Evolutionary conservation across 2,113 vertebrate species (phyloP).

Genomic region (Gymnarchus niloticus): DNA sequence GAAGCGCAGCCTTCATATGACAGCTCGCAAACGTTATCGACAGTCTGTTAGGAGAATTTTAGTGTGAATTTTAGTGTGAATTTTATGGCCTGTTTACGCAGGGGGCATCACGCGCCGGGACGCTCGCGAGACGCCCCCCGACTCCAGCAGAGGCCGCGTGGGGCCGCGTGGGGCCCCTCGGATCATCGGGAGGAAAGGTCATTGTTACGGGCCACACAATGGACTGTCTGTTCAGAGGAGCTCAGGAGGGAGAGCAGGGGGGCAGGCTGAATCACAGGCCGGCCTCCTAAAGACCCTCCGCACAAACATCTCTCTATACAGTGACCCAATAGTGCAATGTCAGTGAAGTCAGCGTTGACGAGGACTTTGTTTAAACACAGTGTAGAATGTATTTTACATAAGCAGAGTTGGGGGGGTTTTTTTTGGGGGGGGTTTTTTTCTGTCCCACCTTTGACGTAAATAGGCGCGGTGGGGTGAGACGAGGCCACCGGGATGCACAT

Average conservation of each 20-base stretch:
- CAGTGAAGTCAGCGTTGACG: neutral
- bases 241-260: conserved; percentile 59
- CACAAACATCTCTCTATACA: neutral
- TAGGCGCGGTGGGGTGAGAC: neutral
- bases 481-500: neutral
- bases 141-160: conserved; percentile 54
- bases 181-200: conserved; percentile 60
- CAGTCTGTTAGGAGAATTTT: neutral
- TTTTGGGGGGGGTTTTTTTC: too few species aligned
- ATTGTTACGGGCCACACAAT: conserved; percentile 84
- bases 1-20: neutral
- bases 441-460: too few species aligned
- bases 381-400: neutral
- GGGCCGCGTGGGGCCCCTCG: conserved; percentile 17
- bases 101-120: neutral
- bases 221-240: conserved; percentile 67
- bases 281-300: neutral
- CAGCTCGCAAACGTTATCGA: neutral
- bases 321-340: neutral
- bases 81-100: neutral
- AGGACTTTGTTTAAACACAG: neutral
- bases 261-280: conserved; percentile 26
- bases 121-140: conserved; percentile 24
- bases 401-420: neutral
- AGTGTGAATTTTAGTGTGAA: neutral